Base-by-base conservation (phyloP, 2,888 invertebrate species). In the Ectropis crepuscularia region DNA sequence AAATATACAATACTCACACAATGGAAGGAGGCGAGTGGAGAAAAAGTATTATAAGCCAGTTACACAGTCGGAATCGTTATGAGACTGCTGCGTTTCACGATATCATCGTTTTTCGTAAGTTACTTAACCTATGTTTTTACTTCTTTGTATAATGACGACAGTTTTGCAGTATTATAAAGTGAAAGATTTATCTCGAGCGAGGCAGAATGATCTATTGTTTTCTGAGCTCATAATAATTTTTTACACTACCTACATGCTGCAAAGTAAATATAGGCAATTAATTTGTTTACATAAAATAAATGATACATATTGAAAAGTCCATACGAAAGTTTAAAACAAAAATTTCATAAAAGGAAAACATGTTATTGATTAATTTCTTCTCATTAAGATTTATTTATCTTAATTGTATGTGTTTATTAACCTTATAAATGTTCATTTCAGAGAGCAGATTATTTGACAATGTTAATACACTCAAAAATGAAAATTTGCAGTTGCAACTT, bases 401-500 rank as follows among this genome's bases (percentile, higher is more conserved):
- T 37, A 0, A n/a, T 49, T n/a, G 7, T 49, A 37, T 36, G 36
- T 36, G 49, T 16, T 38, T 45, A 11, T 47, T 8, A 67, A 16
- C 7, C 43, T 16, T 57, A 53, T 39, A 8, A 36, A 66, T 61
- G 69, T 77, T 61, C 69, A 72, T 94, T 94, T 65, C 90, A 98
- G 98, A 98, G 88, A 98, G 97, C 87, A 95, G 96, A 74, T 90
- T 98, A 51, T 96, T 97, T 87, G 98, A 98, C 82, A 96, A 94
- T 87, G 95, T 96, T 28, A 96, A 96, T 76, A 95, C 96, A 48
- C 87, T 98, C 61, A 95, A 96, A 79, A 94, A 95, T 73, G 97
- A 98, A 89, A 98, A 98, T 85, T 92, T 97, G 37, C 97, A 97
- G 73, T 90, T 98, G 42, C 96, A 96, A 9, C 95, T 98, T 67